Base-by-base conservation (phyloP, 1,140 invertebrate species). In the Saxidomus purpurata region DNA sequence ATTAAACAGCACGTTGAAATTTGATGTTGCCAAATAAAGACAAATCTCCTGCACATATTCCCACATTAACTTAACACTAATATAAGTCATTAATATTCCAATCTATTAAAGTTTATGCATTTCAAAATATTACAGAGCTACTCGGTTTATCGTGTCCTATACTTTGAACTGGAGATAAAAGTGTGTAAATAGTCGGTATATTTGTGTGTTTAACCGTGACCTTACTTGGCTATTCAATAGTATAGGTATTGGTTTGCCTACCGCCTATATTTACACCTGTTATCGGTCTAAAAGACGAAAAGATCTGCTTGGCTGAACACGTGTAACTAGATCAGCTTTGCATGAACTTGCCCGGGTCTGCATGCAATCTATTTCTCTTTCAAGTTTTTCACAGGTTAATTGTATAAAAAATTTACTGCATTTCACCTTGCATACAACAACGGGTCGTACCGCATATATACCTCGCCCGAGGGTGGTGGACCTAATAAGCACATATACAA, bases 181-280 rank as follows among this genome's bases (percentile, higher is more conserved):
- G 22, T 28, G 67, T 71, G 67, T 71, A 71, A 38, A 22, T 38
- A 71, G 67, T 15, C 4, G 36, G 61, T 67, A 9, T 59, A n/a
- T 67, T 28, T 71, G 67, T 71, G 67, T 71, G 17, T 38, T 38
- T 71, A 71, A 38, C 34, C 67, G 67, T 71, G 67, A 71, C 67
- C 67, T 38, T 71, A 38, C 34, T 0, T 9, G 15, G 67, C 28
- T 40, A 28, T 8, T 63, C 19, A 25, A 36, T 71, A 40, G 11
- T 36, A 38, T 40, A 40, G 36, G 34, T 71, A 71, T 36, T 71
- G 19, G 67, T n/a, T 38, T 38, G 67, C 15, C 67, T 38, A 71
- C 67, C 67, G 15, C 36, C 34, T 71, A 19, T 71, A 71, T 71
- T 71, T 71, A 38, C 67, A 22, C 67, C 61, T 34, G 25, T 67